phyloP scores from a whole-genome alignment of 2,113 vertebrate species.

The Poeciliopsis turrubarensis region DNA sequence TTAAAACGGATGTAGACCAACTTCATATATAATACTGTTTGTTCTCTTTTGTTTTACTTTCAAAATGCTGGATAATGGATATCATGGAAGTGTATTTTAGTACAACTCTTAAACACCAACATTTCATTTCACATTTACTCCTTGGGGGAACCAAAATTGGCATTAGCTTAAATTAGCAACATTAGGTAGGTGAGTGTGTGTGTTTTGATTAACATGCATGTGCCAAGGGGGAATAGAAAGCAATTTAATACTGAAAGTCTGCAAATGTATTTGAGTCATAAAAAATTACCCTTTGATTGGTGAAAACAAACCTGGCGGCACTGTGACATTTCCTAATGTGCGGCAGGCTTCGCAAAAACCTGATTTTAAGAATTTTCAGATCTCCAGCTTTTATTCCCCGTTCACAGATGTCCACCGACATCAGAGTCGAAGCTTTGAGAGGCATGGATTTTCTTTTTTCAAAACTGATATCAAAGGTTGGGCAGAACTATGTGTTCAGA shows the following conservation, averaged over 20 bases:
- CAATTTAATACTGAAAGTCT: neutral
- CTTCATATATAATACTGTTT: neutral
- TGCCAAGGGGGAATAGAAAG: conserved; percentile 4
- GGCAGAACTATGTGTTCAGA: neutral
- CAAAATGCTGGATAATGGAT: neutral
- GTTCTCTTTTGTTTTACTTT: neutral
- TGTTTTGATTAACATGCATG: neutral
- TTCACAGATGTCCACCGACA: neutral
- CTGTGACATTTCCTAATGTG: neutral
- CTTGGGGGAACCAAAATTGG: neutral
- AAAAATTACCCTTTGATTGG: neutral
- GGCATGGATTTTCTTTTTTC: too few relatives aligned
- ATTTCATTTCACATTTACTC: neutral
- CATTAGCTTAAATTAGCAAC: neutral
- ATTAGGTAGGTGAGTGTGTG: neutral
- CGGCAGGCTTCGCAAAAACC: conserved; percentile 1
- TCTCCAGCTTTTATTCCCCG: neutral
- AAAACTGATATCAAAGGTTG: neutral
- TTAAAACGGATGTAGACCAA: neutral
- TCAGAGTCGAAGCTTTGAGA: neutral
- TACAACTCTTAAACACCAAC: neutral
- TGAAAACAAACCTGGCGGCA: neutral
- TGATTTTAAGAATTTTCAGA: conserved; percentile 1
- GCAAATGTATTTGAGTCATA: neutral
- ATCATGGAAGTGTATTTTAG: neutral